Evolutionary conservation across 1,140 invertebrate species (phyloP), one percentile per base, ranked within the genome.

Genomic region (Drosophila kikkawai): DNA sequence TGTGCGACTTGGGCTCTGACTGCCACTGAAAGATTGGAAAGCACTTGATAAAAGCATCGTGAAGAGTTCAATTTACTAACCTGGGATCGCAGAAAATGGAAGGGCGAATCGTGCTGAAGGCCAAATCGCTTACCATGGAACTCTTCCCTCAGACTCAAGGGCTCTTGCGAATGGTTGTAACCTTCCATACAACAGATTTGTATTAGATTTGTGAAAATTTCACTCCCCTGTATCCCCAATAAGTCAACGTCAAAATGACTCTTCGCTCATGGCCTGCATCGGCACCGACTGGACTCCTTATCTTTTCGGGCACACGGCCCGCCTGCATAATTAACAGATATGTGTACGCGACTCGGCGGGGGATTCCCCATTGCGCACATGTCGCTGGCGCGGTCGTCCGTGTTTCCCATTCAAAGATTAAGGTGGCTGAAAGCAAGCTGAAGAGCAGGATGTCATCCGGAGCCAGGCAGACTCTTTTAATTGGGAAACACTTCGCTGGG

Each of bases 401-500:
- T 75, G 61, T 59, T 48, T 11, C 50, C 37, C 51, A 59, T 61
- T 57, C 50, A 22, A 65, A 79, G 58, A 65, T 56, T 58, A 70
- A 56, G 75, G 39, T 26, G 51, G 41, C 41, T 11, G 51, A 22
- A 3, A 42, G 56, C 36, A 13, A n/a, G 34, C 19, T 26, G 11
- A 51, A 7, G 11, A 51, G 37, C 67, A 41, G 71, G 73, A 71
- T 64, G 58, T 82, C 80, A 63, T 81, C 83, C 81, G 73, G 79
- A 79, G 86, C 55, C 75, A 74, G 71, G 86, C 86, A 90, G 85
- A 90, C 85, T 75, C 70, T 85, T 90, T 90, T 90, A 90, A 90
- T 90, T 90, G 86, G 90, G 85, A 90, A 79, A 84, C 85, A 90
- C 85, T 90, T 81, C 70, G 79, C 68, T 90, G 74, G 84, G 78